Base-by-base conservation (phyloP, 2,113 vertebrate species). In the Damaliscus lunatus region DNA sequence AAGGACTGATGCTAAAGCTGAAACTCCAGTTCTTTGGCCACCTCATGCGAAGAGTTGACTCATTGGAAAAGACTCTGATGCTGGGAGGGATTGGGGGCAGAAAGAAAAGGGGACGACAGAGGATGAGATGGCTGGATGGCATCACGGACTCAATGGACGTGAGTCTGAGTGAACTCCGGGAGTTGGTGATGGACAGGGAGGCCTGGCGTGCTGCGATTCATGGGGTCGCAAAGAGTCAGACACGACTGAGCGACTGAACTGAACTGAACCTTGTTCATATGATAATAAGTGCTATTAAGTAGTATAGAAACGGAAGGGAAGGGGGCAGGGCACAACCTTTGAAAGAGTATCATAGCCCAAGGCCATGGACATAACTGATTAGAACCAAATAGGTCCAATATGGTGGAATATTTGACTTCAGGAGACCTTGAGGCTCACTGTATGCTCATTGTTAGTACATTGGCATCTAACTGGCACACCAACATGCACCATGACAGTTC, bases 221-320 rank as follows among this genome's bases (percentile, higher is more conserved):
- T 15, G 29, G 29, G 29, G 29, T 62, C 2, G 2, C 27, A 60
- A 29, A 60, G 59, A 60, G 13, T 15, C 0, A 0, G 60, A 62
- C 60, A 62, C 6, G 1, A 62, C 29, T 62, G 59, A 62, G 29
- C 2, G 5, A 60, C 25, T 29, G 59, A 60, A 60, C 27, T 60
- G 5, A 59, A 29, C 27, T 60, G 59, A 33, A 78, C n/a, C 11
- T 55, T 89, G 16, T 86, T 81, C 33, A 40, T 50, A 33, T 31
- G 77, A 29, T 46, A 36, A 0, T 71, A 48, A 50, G 31, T 43
- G 2, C 48, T 67, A 17, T 77, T 74, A 36, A 89, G 11, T 48
- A 46, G 17, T 31, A 84, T 31, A 19, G 17, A 71, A 36, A 71
- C 33, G 21, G 64, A 36, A 71, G 64, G 64, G n/a, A 71, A 71